Evolutionary conservation across 2,797 vertebrate species (phyloP).

Genomic region (Ctenopoma multispine): DNA sequence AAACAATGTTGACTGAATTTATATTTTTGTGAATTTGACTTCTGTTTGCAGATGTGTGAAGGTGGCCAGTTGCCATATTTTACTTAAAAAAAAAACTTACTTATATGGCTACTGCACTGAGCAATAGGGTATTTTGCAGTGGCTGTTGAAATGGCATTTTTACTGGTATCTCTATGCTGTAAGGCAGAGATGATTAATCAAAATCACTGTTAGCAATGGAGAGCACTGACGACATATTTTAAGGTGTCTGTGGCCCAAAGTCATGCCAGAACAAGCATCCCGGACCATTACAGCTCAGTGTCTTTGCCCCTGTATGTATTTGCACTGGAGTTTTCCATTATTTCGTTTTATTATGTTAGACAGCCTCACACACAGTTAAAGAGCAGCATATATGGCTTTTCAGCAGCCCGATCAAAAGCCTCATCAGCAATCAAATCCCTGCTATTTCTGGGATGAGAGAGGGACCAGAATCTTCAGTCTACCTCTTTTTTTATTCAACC

Average conservation of each 20-base stretch:
- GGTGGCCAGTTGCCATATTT: not conserved
- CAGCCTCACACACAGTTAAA: slow-evolving; percentile 39
- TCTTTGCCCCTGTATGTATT: slow-evolving; percentile 9
- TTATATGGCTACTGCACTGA: slow-evolving; percentile 26
- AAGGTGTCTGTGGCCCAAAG: slow-evolving; percentile 21
- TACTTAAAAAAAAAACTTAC: not conserved
- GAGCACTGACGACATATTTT: slow-evolving; percentile 45
- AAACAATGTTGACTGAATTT: not conserved
- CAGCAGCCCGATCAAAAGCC: slow-evolving; percentile 32
- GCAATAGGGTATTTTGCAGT: slow-evolving; percentile 17
- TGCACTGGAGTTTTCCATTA: slow-evolving; percentile 50
- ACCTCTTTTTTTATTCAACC: slow-evolving; percentile 3
- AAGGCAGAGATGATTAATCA: slow-evolving; percentile 63
- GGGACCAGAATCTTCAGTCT: slow-evolving; percentile 21
- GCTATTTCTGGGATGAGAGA: slow-evolving; percentile 43
- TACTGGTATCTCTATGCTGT: slow-evolving; percentile 14
- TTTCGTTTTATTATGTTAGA: slow-evolving; percentile 46
- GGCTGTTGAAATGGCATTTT: slow-evolving; percentile 43
- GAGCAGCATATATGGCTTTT: slow-evolving; percentile 35
- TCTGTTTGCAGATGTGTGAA: not conserved
- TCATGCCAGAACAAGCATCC: slow-evolving; percentile 17
- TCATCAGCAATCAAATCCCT: slow-evolving; percentile 48
- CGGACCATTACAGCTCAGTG: slow-evolving; percentile 33
- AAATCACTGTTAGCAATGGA: slow-evolving; percentile 39
- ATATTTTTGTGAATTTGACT: slow-evolving; percentile 1